Evolutionary conservation across 2,797 vertebrate genomes (phyloP).

Genomic region (Steatocranus sp.): DNA sequence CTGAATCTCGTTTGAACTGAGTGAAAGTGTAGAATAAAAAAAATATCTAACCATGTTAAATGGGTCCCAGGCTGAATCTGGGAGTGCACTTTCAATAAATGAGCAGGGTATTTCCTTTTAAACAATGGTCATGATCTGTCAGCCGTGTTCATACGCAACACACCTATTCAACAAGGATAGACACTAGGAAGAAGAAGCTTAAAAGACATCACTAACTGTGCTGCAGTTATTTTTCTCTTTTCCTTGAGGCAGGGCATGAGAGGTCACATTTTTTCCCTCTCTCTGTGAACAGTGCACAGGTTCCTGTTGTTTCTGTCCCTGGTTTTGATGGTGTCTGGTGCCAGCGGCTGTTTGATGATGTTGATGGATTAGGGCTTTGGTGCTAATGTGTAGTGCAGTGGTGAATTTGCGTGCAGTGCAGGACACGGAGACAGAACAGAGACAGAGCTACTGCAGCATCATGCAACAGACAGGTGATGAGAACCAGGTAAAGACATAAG

Average conservation of each 20-base stretch:
- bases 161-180: not conserved
- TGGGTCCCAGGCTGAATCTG: not conserved
- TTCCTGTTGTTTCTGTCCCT: slow-evolving; percentile 27
- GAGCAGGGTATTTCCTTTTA: not conserved
- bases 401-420: slow-evolving; percentile 12
- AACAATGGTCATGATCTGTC: not conserved
- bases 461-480: slow-evolving; percentile 57
- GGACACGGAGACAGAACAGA: slow-evolving; percentile 42
- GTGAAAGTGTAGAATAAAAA: not conserved
- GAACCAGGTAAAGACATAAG: slow-evolving; percentile 54
- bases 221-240: not conserved
- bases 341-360: slow-evolving; percentile 50
- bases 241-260: not conserved
- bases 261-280: not conserved
- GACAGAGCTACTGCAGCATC: slow-evolving; percentile 36
- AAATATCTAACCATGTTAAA: not conserved
- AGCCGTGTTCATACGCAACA: not conserved
- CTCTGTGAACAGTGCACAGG: slow-evolving; percentile 7
- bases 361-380: slow-evolving; percentile 58
- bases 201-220: not conserved
- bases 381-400: slow-evolving; percentile 59
- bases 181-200: not conserved
- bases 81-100: not conserved
- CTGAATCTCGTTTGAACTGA: not conserved
- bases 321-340: slow-evolving; percentile 45